Evolutionary conservation across 53 echinoderm and acorn worm genomes (phyloP), one percentile per base, ranked within the genome.

Genomic region (Actinopyga echinites): DNA sequence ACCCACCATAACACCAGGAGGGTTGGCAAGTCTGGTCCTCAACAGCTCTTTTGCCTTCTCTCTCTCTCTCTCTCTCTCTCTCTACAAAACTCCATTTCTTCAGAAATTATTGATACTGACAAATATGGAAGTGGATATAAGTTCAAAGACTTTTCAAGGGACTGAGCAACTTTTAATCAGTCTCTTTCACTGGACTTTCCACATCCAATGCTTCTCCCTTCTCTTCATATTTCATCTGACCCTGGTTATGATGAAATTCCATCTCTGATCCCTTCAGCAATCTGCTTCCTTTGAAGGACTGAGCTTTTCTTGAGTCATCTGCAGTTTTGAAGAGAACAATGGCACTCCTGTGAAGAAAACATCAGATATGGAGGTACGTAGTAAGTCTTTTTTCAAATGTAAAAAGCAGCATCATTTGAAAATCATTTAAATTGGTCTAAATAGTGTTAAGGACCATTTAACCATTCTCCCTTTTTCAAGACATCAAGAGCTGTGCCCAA

Each of bases 261-360:
- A 68, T 68, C 32, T 68, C 32, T 22, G 68, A 68, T 20, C 68
- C 68, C 8, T 68, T 68, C 68, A 68, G 30, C 23, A 21, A 7
- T 38, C 21, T 68, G 17, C 49, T 49, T 34, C 37, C 68, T 21
- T 30, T 11, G 32, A 5, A 68, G 5, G 12, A 13, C 40, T 34
- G 11, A 35, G 68, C 68, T 9, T 38, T 34, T 31, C 34, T 36
- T 8, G 37, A 13, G 34, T 68, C 68, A 20, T 36, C 34, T 20
- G 38, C 35, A 6, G 34, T 68, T 33, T 20, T 34, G 40, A 68
- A 33, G 68, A 68, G 37, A 11, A 34, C 34, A 13, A 68, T 68
- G 68, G 68, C 68, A 20, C 34, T n/a, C 68, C 68, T 68, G 68
- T 22, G 9, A 11, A 34, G n/a, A 31, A n/a, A 38, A 20, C 15